These are phyloP conservation scores for Diadophis punctatus DNA, from an alignment of 2,113 vertebrate species.

Conservation along the genomic window DNA sequence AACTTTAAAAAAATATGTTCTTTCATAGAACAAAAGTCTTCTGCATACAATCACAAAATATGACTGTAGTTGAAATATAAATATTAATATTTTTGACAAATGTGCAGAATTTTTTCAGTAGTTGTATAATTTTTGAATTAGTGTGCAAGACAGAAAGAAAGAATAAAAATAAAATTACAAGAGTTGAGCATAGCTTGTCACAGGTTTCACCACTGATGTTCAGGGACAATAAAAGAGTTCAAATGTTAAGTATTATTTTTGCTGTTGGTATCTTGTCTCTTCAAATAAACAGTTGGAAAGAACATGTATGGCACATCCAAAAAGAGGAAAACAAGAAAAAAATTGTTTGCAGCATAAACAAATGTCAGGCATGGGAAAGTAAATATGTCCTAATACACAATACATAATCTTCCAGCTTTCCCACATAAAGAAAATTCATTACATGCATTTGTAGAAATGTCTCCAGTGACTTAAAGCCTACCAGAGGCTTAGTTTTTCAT, in stretches of 20 bases:
- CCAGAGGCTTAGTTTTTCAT: slow-evolving; percentile 4
- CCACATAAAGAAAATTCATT: neutral
- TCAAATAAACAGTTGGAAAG: neutral
- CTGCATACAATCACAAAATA: neutral
- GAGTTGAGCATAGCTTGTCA: neutral
- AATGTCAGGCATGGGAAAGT: neutral
- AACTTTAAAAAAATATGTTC: neutral
- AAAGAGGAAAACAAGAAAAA: neutral
- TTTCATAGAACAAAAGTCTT: neutral
- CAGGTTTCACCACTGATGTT: neutral
- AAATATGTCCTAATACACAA: neutral
- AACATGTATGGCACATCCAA: neutral
- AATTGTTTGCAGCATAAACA: neutral
- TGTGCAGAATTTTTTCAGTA: neutral
- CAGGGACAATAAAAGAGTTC: neutral
- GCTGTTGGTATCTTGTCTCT: neutral
- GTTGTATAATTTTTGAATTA: neutral
- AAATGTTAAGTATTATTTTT: neutral
- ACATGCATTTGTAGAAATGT: neutral
- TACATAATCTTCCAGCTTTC: neutral
- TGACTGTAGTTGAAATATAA: neutral
- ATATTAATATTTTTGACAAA: neutral
- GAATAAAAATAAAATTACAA: neutral
- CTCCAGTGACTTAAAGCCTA: neutral
- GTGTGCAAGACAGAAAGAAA: neutral